phyloP scores from a whole-genome alignment of 2,113 vertebrate genomes.

The Pterocles burchelli region DNA sequence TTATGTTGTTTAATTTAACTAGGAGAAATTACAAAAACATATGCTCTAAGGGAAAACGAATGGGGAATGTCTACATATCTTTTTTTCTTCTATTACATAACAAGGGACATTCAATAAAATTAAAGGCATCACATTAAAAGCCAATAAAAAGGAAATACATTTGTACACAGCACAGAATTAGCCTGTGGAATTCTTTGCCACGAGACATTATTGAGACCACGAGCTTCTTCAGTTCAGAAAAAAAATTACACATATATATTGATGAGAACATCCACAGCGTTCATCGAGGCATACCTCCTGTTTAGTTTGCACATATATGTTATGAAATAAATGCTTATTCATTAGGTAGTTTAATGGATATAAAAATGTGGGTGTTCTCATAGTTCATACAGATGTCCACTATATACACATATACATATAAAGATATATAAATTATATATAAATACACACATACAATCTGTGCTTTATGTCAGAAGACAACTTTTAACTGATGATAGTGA shows the following conservation, averaged over 20 bases:
- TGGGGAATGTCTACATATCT: background rate
- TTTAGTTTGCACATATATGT: background rate
- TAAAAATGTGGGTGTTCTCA: slow-evolving; percentile 58
- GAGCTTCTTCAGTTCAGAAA: background rate
- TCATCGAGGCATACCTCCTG: background rate
- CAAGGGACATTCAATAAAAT: slow-evolving; percentile 50
- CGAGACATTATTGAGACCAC: slow-evolving; percentile 23
- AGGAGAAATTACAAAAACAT: background rate
- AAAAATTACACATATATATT: slow-evolving; percentile 30
- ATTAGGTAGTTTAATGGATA: background rate
- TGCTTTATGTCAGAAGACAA: slow-evolving; percentile 3
- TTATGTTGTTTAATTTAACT: background rate
- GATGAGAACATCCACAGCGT: slow-evolving; percentile 57
- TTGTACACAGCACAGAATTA: slow-evolving; percentile 46
- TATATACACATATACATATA: slow-evolving; percentile 50
- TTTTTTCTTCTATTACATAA: slow-evolving; percentile 1
- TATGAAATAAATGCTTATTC: background rate
- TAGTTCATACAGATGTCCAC: slow-evolving; percentile 38
- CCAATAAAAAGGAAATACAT: slow-evolving; percentile 56
- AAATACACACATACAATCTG: slow-evolving; percentile 51
- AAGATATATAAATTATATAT: slow-evolving; percentile 2
- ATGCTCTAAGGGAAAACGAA: background rate
- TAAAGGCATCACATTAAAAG: slow-evolving; percentile 59
- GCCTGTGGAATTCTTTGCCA: slow-evolving; percentile 16
- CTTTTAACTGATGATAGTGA: background rate